Percentiles rank a stretch among this genome's conserved stretches.
These are phyloP conservation scores for Pinna nobilis DNA, from an alignment of 1,140 invertebrate species.

Conservation along the genomic window DNA sequence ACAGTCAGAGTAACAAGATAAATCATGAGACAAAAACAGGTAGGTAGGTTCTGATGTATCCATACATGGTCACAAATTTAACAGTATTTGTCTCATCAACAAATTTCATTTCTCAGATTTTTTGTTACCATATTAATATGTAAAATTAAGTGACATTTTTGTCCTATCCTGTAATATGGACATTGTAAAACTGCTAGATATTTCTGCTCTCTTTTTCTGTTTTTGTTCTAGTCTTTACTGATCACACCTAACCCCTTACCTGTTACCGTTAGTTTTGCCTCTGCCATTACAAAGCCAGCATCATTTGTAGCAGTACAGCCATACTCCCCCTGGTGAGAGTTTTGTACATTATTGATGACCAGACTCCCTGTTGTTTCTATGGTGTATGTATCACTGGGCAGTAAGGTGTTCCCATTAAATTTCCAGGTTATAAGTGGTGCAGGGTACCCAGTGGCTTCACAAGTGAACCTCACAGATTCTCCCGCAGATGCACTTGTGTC, in stretches of 20 bases:
- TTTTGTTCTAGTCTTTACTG: background rate
- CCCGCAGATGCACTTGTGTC: conserved; percentile 74
- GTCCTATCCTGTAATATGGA: no score
- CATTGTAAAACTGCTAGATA: background rate
- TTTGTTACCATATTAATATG: no score
- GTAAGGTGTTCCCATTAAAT: conserved; percentile 65
- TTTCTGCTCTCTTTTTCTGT: background rate
- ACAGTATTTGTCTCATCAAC: no score
- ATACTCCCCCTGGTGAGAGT: conserved; percentile 62
- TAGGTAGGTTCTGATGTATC: no score
- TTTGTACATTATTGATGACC: conserved; percentile 79
- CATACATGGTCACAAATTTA: no score
- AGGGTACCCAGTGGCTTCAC: conserved; percentile 81
- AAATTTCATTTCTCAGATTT: no score
- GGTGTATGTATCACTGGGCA: conserved; percentile 25
- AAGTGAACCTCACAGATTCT: conserved; percentile 78
- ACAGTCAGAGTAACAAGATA: no score
- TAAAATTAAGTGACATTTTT: no score
- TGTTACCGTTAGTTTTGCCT: conserved; percentile 76
- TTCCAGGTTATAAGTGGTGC: conserved; percentile 83
- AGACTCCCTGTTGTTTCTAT: conserved; percentile 79
- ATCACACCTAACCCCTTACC: conserved; percentile 79
- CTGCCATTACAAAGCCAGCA: conserved; percentile 49
- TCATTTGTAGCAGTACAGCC: conserved; percentile 59
- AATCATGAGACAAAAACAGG: no score